Base-by-base conservation (phyloP, 2,113 vertebrate genomes). In the Ophthalmolycus amberensis region DNA sequence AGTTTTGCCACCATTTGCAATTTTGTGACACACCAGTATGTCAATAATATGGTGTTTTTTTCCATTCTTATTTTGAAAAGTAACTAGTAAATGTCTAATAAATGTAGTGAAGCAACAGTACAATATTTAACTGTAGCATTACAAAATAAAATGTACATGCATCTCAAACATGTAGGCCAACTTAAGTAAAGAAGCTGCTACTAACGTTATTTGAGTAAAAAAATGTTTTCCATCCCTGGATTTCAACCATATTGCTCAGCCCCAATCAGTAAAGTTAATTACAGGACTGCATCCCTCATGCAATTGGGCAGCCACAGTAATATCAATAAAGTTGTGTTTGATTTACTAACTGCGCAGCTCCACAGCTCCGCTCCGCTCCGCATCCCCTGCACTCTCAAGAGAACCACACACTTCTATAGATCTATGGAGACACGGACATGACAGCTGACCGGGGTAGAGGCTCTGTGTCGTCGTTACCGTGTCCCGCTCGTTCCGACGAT, bases 401-500 rank as follows among this genome's bases (percentile, higher is more conserved):
- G 50, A 1, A 11, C 10, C 54, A 59, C 37, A 6, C 34, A 34
- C 44, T 32, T 0, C 1, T 22, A 2, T 7, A 2, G 4, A 1
- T 38, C 6, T n/a, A 3, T 18, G 56, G 38, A 71, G 50, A 5
- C 25, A 3, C 15, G 5, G 7, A 0, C 9, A 0, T 52, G 2
- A 16, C 0, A 1, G 0, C 2, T 18, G 59, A 0, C 66, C 50
- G 58, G 25, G 3, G 1, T 0, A 37, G 15, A 40, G 58, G 77
- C 76, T 71, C 27, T 11, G 16, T 4, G 0, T 11, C 0, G 14
- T 25, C 1, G 32, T 66, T 93, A 99, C 98, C 98, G 96, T 95
- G 12, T 94, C 89, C 59, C 96, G 94, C 64, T 98, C 96, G 3
- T 88, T 90, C 20, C 98, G 96, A 82, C 96, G 94, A 56, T 99